Conservation (phyloP, 2,888 invertebrate genomes). For the Drosophila peninsularis region DNA sequence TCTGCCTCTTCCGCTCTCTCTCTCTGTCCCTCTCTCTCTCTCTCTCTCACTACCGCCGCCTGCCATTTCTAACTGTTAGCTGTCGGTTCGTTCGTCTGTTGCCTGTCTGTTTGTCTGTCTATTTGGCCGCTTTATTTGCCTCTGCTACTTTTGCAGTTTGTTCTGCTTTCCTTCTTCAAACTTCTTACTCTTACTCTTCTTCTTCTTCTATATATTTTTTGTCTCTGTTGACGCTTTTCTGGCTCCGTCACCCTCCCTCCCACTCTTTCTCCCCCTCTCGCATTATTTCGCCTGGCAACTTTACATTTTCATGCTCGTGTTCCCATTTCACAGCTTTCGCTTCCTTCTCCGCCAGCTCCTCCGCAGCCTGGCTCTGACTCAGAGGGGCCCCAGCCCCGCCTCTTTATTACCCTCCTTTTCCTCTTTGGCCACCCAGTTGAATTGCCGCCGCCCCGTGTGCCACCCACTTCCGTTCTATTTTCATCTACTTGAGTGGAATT, state of each 20-base stretch:
- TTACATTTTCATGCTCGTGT: constrained; percentile 75
- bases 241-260: neutral
- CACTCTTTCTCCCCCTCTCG: constrained; percentile 1
- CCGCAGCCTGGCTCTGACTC: neutral
- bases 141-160: constrained; percentile 44
- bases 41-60: constrained; percentile 5
- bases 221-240: constrained; percentile 19
- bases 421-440: constrained; percentile 5
- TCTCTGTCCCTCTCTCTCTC: neutral
- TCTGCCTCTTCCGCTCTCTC: constrained; percentile 1
- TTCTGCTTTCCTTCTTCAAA: constrained; percentile 20
- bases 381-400: neutral
- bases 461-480: constrained; percentile 74
- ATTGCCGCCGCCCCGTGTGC: constrained; percentile 20
- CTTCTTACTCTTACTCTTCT: constrained; percentile 10
- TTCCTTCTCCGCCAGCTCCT: constrained; percentile 30
- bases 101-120: constrained; percentile 40
- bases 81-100: constrained; percentile 53
- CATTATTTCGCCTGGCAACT: constrained; percentile 62
- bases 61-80: constrained; percentile 53
- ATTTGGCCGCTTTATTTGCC: constrained; percentile 63
- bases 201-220: constrained; percentile 6
- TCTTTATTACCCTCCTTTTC: constrained; percentile 4
- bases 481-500: constrained; percentile 77
- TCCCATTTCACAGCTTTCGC: constrained; percentile 61